Conservation (phyloP, 2,888 invertebrate species). For the Philereme vetulata region DNA sequence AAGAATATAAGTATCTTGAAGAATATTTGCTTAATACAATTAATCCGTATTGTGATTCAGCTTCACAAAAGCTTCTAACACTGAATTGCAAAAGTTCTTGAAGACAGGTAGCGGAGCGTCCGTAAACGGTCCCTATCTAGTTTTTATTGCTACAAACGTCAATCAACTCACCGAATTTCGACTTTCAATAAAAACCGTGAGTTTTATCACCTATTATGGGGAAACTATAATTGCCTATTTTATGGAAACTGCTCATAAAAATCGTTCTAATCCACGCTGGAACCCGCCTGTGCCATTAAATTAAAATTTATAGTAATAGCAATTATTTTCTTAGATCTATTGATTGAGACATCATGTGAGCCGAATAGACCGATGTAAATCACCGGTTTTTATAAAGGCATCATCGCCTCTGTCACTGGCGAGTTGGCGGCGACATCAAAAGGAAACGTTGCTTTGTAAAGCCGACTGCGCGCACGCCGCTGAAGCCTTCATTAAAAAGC, state of each 20-base stretch:
- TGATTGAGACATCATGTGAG: constrained; percentile 47
- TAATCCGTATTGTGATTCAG: constrained; percentile 18
- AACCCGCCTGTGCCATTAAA: constrained; percentile 34
- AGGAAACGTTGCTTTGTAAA: constrained; percentile 55
- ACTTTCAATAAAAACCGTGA: constrained; percentile 33
- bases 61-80: constrained; percentile 13
- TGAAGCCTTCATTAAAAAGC: constrained; percentile 72
- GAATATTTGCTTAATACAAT: constrained; percentile 30
- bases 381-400: constrained; percentile 79
- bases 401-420: constrained; percentile 76
- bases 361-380: constrained; percentile 68
- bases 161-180: constrained; percentile 23
- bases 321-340: constrained; percentile 35
- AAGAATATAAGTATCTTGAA: constrained; percentile 6
- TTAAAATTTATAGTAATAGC: constrained; percentile 35
- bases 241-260: constrained; percentile 37
- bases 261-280: constrained; percentile 28
- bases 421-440: constrained; percentile 63
- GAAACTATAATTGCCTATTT: constrained; percentile 38
- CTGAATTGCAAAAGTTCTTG: constrained; percentile 6
- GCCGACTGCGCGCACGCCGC: constrained; percentile 62
- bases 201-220: constrained; percentile 40
- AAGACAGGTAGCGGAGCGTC: constrained; percentile 28
- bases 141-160: constrained; percentile 30
- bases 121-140: constrained; percentile 19